phyloP scores from a whole-genome alignment of 1,140 invertebrate species.

The Microplitis mediator region DNA sequence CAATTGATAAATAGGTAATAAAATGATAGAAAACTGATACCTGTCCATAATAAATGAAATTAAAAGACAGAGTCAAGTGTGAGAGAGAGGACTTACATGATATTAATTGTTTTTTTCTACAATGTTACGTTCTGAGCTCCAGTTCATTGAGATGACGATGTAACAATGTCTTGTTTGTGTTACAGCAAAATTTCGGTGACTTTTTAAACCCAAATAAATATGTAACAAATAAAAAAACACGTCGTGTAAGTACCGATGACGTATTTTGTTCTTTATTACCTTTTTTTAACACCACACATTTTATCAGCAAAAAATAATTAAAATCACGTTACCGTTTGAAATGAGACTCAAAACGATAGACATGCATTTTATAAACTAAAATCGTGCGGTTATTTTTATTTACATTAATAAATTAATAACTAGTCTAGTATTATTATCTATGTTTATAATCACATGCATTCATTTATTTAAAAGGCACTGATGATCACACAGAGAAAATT shows the following conservation, averaged over 20 bases:
- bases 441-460: too few species aligned
- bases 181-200: conserved; percentile 63
- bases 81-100: conserved; percentile 55
- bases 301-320: neutral
- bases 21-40: too few species aligned
- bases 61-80: conserved; percentile 1
- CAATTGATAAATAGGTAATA: too few species aligned
- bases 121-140: conserved; percentile 59
- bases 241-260: neutral
- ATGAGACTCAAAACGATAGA: too few species aligned
- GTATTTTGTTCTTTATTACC: neutral
- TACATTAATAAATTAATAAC: too few species aligned
- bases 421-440: too few species aligned
- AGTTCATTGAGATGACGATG: conserved; percentile 62
- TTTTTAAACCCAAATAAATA: conserved; percentile 63
- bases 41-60: neutral
- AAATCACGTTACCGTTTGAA: too few species aligned
- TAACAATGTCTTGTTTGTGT: conserved; percentile 63
- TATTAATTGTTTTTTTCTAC: conserved; percentile 52
- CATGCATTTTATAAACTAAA: too few species aligned
- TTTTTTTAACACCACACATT: conserved; percentile 22
- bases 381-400: too few species aligned
- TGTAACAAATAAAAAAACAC: conserved; percentile 61
- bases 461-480: conserved; percentile 17
- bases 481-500: conserved; percentile 8